Evolutionary conservation across 2,888 invertebrate species (phyloP).

Genomic region (Pristionchus exspectatus): DNA sequence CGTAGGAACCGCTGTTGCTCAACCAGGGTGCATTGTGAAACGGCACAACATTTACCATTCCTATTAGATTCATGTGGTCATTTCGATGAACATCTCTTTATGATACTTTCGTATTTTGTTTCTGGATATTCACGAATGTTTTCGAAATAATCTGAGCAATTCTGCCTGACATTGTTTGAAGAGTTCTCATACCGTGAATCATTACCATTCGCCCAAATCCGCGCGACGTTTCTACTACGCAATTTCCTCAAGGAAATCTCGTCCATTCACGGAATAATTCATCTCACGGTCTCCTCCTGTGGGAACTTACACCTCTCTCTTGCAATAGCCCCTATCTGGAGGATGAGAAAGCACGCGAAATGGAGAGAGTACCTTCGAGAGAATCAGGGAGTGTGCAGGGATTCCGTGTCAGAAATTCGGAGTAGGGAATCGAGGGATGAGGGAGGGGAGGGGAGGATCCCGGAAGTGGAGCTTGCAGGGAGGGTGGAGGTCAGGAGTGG

Average conservation of each 20-base stretch:
- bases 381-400: background rate
- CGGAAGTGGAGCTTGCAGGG: constrained; percentile 12
- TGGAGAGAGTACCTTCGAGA: background rate
- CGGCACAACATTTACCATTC: too few relatives aligned
- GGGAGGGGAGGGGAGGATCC: constrained; percentile 1
- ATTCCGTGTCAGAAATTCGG: background rate
- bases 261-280: constrained; percentile 3
- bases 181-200: background rate
- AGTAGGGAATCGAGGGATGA: background rate
- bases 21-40: too few relatives aligned
- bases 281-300: background rate
- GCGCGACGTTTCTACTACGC: background rate
- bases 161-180: background rate
- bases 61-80: too few relatives aligned
- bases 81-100: too few relatives aligned
- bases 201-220: background rate
- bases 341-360: background rate
- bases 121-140: too few relatives aligned
- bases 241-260: background rate
- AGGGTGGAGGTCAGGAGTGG: background rate
- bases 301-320: background rate
- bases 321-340: background rate
- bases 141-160: too few relatives aligned
- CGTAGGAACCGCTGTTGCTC: too few relatives aligned
- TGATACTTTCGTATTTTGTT: too few relatives aligned